Evolutionary conservation across 2,797 vertebrate genomes (phyloP).

Genomic region (Lateolabrax maculatus): DNA sequence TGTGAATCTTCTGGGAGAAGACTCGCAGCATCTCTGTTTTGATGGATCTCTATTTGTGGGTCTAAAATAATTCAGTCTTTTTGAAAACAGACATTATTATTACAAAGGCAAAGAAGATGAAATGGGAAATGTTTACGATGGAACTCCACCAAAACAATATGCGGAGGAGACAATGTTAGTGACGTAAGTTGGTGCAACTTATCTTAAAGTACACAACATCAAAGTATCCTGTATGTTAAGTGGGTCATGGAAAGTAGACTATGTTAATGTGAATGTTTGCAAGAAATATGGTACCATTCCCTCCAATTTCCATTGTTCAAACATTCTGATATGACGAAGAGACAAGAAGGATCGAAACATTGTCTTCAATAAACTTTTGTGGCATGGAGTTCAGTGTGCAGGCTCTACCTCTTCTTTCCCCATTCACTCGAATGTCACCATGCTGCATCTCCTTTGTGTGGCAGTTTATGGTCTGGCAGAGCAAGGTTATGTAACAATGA

Average conservation of each 20-base stretch:
- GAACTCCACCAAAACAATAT: conserved; percentile 14
- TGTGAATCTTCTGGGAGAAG: conserved; percentile 28
- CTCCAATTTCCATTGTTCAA: no score
- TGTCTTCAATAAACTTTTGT: no score
- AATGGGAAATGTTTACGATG: conserved; percentile 18
- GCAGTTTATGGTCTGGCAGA: not conserved
- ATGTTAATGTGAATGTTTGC: conserved; percentile 1
- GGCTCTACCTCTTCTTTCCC: no score
- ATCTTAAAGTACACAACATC: conserved; percentile 24
- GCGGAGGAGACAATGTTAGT: not conserved
- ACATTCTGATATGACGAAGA: no score
- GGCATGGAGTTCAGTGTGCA: no score
- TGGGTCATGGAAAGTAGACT: not conserved
- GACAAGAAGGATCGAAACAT: no score
- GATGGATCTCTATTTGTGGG: conserved; percentile 34
- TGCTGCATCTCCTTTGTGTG: not conserved
- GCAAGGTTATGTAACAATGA: not conserved
- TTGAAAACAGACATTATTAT: conserved; percentile 21
- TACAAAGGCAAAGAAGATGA: conserved; percentile 29
- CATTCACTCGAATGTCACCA: not conserved
- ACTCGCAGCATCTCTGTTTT: conserved; percentile 27
- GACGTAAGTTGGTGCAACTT: not conserved
- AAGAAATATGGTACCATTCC: no score
- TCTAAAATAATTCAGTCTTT: conserved; percentile 12
- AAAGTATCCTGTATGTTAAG: conserved; percentile 5